phyloP scores from a whole-genome alignment of 1,140 invertebrate genomes.

The Drosophila pruinosa region DNA sequence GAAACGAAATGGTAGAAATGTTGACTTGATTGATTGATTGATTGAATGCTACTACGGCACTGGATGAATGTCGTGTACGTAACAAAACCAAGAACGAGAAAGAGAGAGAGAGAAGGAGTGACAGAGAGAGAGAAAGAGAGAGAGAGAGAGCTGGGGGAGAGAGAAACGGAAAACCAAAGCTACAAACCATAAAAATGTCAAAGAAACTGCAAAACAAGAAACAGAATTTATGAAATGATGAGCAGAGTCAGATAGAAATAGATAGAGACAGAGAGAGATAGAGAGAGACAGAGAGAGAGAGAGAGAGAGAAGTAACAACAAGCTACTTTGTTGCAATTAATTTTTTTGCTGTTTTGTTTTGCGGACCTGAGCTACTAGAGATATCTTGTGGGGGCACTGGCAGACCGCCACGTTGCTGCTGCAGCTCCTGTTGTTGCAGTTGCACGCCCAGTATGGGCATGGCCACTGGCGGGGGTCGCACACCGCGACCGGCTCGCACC shows the following conservation, averaged over 20 bases:
- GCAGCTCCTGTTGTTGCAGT: slow-evolving; percentile 81
- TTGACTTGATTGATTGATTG: slow-evolving; percentile 29
- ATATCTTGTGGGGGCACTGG: slow-evolving; percentile 80
- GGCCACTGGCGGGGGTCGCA: slow-evolving; percentile 75
- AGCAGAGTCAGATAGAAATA: slow-evolving; percentile 42
- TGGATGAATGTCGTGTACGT: slow-evolving; percentile 3
- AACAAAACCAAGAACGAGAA: not conserved
- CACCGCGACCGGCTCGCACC: slow-evolving; percentile 62
- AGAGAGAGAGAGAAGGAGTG: not conserved
- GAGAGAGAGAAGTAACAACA: slow-evolving; percentile 46
- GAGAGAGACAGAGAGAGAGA: slow-evolving; percentile 39
- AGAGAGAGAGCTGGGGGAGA: no score
- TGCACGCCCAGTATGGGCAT: slow-evolving; percentile 80
- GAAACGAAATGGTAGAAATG: slow-evolving; percentile 40
- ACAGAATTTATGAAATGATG: slow-evolving; percentile 55
- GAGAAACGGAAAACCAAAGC: slow-evolving; percentile 12
- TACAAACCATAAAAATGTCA: slow-evolving; percentile 50
- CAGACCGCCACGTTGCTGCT: slow-evolving; percentile 75
- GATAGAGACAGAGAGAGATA: slow-evolving; percentile 26
- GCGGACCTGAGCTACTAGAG: slow-evolving; percentile 82
- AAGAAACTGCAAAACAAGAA: slow-evolving; percentile 35
- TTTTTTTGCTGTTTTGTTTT: slow-evolving; percentile 39
- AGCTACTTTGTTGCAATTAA: slow-evolving; percentile 56
- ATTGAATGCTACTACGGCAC: slow-evolving; percentile 21
- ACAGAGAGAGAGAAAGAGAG: not conserved